phyloP scores from a whole-genome alignment of 2,888 invertebrate genomes.

The Calameuta pallipes region DNA sequence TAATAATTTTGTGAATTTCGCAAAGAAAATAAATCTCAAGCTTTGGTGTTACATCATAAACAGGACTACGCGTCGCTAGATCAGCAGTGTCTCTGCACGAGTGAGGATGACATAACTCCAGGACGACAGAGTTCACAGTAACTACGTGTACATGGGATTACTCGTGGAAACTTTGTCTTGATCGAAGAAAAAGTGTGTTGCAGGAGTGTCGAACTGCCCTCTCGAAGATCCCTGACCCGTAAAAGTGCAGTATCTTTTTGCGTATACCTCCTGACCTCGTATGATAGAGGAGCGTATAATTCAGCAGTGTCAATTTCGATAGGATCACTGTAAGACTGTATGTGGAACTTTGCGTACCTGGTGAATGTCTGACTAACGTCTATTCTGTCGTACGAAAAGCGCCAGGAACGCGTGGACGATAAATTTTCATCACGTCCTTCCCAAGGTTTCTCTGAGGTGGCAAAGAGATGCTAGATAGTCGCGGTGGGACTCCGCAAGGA shows the following conservation, averaged over 20 bases:
- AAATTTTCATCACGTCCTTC: not conserved
- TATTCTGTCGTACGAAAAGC: not conserved
- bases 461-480: not conserved
- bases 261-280: not conserved
- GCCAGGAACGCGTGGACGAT: not conserved
- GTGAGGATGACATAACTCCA: not conserved
- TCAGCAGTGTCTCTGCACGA: not conserved
- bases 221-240: not conserved
- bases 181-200: not conserved
- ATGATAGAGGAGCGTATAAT: not conserved
- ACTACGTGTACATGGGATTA: not conserved
- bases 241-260: not conserved
- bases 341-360: not conserved
- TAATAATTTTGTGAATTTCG: not conserved
- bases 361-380: not conserved
- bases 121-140: not conserved
- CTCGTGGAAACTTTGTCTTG: not conserved
- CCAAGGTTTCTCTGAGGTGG: not conserved
- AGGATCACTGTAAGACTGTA: not conserved
- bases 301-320: not conserved
- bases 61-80: not conserved
- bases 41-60: not conserved
- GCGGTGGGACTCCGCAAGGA: not conserved
- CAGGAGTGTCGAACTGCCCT: not conserved
- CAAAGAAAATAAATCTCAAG: not conserved